These are phyloP conservation scores for Rachycentron canadum DNA, from an alignment of 2,797 vertebrate species.

Conservation along the genomic window DNA sequence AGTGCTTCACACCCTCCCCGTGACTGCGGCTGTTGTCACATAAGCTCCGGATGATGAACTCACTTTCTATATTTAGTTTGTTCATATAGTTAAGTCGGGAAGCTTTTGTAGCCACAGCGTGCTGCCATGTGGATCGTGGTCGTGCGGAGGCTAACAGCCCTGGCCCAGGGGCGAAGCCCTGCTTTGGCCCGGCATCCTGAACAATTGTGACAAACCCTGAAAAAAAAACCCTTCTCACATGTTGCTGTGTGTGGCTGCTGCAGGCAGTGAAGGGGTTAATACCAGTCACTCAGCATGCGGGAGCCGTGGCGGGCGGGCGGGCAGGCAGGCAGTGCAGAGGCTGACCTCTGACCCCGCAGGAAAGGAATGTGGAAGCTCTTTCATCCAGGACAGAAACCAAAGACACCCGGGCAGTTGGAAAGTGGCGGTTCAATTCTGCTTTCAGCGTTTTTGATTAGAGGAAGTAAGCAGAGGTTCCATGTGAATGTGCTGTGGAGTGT, in stretches of 20 bases:
- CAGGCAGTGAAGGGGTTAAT: constrained; percentile 78
- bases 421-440: constrained; percentile 76
- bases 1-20: constrained; percentile 28
- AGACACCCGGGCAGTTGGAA: constrained; percentile 80
- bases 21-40: constrained; percentile 80
- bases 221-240: constrained; percentile 14
- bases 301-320: constrained; percentile 69
- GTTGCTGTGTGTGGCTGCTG: constrained; percentile 10
- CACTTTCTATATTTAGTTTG: constrained; percentile 84
- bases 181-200: constrained; percentile 9
- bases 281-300: constrained; percentile 80
- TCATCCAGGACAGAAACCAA: constrained; percentile 87
- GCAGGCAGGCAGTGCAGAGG: constrained; percentile 80
- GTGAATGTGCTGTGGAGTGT: constrained; percentile 40
- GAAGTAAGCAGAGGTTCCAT: constrained; percentile 57
- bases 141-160: neutral
- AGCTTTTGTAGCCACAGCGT: constrained; percentile 40
- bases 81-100: constrained; percentile 58
- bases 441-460: constrained; percentile 66
- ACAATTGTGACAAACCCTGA: constrained; percentile 9
- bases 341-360: constrained; percentile 84
- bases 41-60: constrained; percentile 79
- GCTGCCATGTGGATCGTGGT: constrained; percentile 24
- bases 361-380: constrained; percentile 90
- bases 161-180: too few species aligned